Evolutionary conservation across 1,140 invertebrate genomes (phyloP).

Genomic region (Octopus bimaculoides): DNA sequence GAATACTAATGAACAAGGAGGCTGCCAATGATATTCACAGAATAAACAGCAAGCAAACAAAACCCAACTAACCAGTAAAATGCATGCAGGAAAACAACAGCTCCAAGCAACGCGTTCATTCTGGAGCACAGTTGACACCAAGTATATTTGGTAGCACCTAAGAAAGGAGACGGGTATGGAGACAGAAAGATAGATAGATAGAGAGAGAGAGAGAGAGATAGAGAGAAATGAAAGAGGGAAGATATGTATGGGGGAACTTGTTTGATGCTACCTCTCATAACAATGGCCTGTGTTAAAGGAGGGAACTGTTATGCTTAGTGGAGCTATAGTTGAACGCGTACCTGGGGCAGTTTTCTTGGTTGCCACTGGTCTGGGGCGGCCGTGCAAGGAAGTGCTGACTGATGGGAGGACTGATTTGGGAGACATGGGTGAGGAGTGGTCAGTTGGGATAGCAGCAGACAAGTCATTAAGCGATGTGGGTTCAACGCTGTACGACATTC

Average conservation of each 20-base stretch:
- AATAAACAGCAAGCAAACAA: constrained; percentile 2
- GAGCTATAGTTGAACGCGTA: constrained; percentile 15
- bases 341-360: constrained; percentile 34
- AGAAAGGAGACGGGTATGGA: not conserved
- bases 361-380: constrained; percentile 39
- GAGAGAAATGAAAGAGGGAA: not conserved
- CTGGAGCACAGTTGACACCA: not conserved
- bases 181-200: not conserved
- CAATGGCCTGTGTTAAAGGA: not conserved
- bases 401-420: constrained; percentile 11
- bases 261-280: not conserved
- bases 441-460: constrained; percentile 10
- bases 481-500: constrained; percentile 11
- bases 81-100: constrained; percentile 4
- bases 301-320: not conserved
- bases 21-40: not conserved
- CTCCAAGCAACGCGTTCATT: constrained; percentile 8
- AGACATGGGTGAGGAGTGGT: constrained; percentile 12
- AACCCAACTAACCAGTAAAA: not conserved
- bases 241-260: not conserved
- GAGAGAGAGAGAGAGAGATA: not conserved
- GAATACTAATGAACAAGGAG: not conserved
- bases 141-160: not conserved
- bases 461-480: constrained; percentile 17
- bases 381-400: constrained; percentile 30